Conservation (phyloP, 2,797 vertebrate species). For the Arctocebus calabarensis region DNA sequence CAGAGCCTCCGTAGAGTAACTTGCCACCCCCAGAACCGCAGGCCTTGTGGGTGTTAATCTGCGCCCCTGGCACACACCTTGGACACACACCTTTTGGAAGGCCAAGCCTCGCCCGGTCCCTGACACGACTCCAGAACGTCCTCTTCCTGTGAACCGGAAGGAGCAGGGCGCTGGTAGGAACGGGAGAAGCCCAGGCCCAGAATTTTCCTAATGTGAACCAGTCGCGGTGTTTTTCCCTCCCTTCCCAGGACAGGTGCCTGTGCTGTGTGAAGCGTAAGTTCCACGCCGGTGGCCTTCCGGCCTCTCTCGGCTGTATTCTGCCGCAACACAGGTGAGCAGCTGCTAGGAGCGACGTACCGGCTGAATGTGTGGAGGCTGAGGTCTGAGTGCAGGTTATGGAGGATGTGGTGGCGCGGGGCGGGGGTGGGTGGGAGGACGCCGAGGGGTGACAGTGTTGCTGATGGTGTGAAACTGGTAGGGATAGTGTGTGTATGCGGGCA, state of each 20-base stretch:
- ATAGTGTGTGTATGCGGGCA: not conserved
- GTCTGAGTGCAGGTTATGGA: slow-evolving; percentile 73
- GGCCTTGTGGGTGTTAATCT: not conserved
- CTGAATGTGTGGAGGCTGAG: slow-evolving; percentile 80
- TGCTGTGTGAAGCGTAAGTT: not conserved
- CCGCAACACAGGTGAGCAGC: slow-evolving; percentile 67
- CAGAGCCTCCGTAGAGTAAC: not conserved
- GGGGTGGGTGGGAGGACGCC: too few relatives aligned
- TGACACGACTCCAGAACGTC: not conserved
- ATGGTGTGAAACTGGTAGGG: not conserved
- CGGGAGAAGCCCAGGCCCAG: not conserved
- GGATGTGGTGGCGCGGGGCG: not conserved
- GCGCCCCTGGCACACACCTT: not conserved
- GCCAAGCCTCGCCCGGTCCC: not conserved
- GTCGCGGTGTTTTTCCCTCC: not conserved
- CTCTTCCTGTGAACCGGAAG: slow-evolving; percentile 10
- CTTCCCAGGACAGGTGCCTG: not conserved
- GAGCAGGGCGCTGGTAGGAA: slow-evolving; percentile 6
- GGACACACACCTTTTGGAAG: slow-evolving; percentile 45
- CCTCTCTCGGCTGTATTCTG: not conserved
- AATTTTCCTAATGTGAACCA: not conserved
- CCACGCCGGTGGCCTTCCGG: not conserved
- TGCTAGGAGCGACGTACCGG: slow-evolving; percentile 76
- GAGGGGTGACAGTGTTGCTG: not conserved
- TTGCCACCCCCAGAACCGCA: not conserved